These are phyloP conservation scores for Prunella strophiata DNA, from an alignment of 2,797 vertebrate species.

Conservation along the genomic window DNA sequence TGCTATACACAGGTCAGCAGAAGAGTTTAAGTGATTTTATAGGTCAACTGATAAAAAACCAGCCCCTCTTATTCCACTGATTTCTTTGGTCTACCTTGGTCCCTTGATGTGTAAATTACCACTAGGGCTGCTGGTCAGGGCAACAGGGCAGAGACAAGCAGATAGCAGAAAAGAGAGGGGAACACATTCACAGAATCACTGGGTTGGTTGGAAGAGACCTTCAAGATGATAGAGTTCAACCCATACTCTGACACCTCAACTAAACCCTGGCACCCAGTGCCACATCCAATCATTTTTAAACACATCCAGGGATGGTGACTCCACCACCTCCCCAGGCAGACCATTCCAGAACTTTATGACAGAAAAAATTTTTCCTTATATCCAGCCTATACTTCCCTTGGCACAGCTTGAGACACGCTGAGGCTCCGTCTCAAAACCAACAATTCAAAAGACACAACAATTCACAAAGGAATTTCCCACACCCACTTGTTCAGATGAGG, in stretches of 20 bases:
- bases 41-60: background rate
- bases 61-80: fast-evolving
- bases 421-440: background rate
- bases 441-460: background rate
- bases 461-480: background rate
- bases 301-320: no score
- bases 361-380: no score
- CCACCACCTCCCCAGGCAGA: no score
- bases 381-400: no score
- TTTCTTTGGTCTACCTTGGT: background rate
- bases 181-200: background rate
- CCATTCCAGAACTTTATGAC: no score
- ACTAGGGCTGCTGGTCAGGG: background rate
- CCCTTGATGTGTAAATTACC: background rate
- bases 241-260: no score
- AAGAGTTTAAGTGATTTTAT: background rate
- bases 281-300: no score
- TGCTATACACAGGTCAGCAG: background rate
- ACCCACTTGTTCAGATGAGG: fast-evolving
- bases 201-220: no score
- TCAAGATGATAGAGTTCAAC: no score
- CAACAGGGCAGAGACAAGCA: background rate
- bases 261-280: no score
- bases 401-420: no score
- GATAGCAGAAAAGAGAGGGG: fast-evolving